Conservation (phyloP, 2,797 vertebrate genomes). For the Xenentodon cancila region DNA sequence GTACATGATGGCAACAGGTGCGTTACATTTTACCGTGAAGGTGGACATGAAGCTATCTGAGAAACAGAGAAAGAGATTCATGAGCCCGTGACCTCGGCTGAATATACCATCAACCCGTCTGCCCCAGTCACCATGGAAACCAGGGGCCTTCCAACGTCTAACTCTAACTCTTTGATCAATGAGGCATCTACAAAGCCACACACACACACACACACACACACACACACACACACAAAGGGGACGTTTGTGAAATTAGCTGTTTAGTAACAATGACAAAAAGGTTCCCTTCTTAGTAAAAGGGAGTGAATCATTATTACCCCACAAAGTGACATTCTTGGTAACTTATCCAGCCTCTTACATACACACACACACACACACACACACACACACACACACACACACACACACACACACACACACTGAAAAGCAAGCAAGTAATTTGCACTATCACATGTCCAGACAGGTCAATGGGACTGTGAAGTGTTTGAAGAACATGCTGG, state of each 20-base stretch:
- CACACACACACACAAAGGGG: no score
- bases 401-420: background rate
- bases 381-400: background rate
- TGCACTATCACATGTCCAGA: constrained; percentile 28
- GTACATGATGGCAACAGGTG: constrained; percentile 36
- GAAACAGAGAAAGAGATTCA: constrained; percentile 2
- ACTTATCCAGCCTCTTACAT: background rate
- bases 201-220: background rate
- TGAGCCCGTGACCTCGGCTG: constrained; percentile 14
- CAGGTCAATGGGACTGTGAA: constrained; percentile 33
- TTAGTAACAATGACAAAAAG: background rate
- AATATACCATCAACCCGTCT: constrained; percentile 23
- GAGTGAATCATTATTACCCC: constrained; percentile 13
- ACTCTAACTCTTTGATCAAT: constrained; percentile 25
- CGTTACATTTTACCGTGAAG: constrained; percentile 14
- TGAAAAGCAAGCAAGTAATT: constrained; percentile 6
- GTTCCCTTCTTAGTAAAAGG: background rate
- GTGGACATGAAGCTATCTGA: background rate
- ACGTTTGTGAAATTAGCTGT: background rate
- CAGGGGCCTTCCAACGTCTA: constrained; percentile 20
- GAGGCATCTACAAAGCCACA: background rate
- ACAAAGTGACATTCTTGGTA: constrained; percentile 4
- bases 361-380: background rate
- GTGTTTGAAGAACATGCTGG: constrained; percentile 53
- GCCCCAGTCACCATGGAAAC: constrained; percentile 33